These are phyloP conservation scores for Callocephalon fimbriatum DNA, from an alignment of 2,113 vertebrate genomes.

Conservation along the genomic window DNA sequence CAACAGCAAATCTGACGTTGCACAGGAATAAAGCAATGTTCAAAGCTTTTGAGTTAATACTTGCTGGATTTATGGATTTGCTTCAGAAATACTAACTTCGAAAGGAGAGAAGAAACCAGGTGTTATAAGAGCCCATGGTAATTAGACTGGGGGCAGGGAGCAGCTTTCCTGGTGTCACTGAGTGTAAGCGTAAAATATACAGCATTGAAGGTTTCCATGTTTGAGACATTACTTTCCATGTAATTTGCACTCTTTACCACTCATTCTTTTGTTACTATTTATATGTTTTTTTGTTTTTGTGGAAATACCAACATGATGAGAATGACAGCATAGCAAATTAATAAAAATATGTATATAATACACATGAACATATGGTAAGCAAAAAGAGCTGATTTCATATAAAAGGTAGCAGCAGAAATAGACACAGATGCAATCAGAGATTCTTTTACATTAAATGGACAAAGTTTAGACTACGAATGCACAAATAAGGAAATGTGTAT, in stretches of 20 bases:
- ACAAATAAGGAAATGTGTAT: background rate
- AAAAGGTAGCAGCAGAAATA: background rate
- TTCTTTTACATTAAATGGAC: background rate
- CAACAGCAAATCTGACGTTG: background rate
- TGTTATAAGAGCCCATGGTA: background rate
- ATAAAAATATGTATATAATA: background rate
- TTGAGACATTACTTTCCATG: background rate
- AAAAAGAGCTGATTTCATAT: background rate
- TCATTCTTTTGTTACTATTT: background rate
- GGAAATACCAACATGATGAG: background rate
- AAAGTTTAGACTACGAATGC: background rate
- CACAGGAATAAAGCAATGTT: background rate
- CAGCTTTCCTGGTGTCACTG: background rate
- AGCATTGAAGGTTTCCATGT: background rate
- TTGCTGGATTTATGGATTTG: slow-evolving; percentile 15
- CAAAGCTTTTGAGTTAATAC: background rate
- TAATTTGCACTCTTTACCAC: background rate
- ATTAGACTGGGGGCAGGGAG: background rate
- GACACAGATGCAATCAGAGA: background rate
- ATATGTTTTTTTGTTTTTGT: background rate
- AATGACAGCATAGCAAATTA: background rate
- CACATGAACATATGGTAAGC: background rate
- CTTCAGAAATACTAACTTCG: background rate
- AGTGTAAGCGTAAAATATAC: background rate
- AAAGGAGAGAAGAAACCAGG: slow-evolving; percentile 1